These are phyloP conservation scores for Drepana falcataria DNA, from an alignment of 2,888 invertebrate species.

Conservation along the genomic window DNA sequence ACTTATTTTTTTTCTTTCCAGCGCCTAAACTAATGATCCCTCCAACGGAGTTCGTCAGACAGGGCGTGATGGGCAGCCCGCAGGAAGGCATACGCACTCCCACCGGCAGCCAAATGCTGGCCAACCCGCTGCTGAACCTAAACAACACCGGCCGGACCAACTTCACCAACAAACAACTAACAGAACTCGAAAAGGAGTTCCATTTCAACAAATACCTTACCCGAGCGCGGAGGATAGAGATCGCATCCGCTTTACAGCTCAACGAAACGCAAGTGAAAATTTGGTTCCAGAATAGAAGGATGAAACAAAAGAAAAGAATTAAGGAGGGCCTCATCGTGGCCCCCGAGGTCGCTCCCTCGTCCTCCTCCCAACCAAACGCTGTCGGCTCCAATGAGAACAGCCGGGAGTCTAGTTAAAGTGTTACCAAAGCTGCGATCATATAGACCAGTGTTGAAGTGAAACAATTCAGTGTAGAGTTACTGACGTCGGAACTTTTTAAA, in stretches of 20 bases:
- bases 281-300: constrained; percentile 98
- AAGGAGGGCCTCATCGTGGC: constrained; percentile 90
- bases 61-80: constrained; percentile 69
- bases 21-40: constrained; percentile 82
- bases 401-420: constrained; percentile 81
- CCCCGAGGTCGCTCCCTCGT: constrained; percentile 72
- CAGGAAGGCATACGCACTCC: constrained; percentile 71
- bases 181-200: constrained; percentile 99
- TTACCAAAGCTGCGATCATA: constrained; percentile 10
- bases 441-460: constrained; percentile 21
- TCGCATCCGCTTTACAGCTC: constrained; percentile 95
- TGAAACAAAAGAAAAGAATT: constrained; percentile 98
- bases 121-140: constrained; percentile 69
- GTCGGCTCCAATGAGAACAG: constrained; percentile 84
- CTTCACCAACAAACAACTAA: constrained; percentile 99
- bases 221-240: constrained; percentile 96
- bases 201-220: constrained; percentile 99
- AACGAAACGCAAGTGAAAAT: constrained; percentile 99
- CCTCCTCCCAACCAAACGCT: constrained; percentile 54
- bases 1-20: constrained; percentile 27
- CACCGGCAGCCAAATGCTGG: constrained; percentile 66
- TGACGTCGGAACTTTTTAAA: background rate
- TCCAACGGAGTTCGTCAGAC: constrained; percentile 68
- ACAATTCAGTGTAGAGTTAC: too few relatives aligned
- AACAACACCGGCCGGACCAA: constrained; percentile 97